Evolutionary conservation across 2,888 invertebrate species (phyloP).

Genomic region (Lochmaea crataegi): DNA sequence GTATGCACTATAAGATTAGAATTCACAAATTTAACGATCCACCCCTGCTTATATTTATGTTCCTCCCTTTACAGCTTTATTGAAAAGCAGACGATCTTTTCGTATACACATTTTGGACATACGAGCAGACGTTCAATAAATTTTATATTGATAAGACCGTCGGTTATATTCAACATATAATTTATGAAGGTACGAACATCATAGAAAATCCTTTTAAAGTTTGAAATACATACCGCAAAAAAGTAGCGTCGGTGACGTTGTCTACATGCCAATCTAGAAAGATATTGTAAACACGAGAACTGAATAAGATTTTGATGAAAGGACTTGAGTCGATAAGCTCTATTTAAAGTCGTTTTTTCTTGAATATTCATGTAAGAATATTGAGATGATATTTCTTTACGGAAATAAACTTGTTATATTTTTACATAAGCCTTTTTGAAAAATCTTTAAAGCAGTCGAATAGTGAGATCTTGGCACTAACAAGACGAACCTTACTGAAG

Average conservation of each 20-base stretch:
- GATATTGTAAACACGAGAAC: neutral
- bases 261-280: neutral
- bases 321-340: neutral
- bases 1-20: neutral
- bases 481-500: too few relatives aligned
- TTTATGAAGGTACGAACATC: slow-evolving; percentile 33
- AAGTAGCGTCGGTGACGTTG: neutral
- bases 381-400: too few relatives aligned
- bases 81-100: slow-evolving; percentile 4
- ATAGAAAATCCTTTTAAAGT: slow-evolving; percentile 19
- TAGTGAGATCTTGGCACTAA: too few relatives aligned
- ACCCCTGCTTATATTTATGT: neutral
- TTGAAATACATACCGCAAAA: neutral
- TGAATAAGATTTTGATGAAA: neutral
- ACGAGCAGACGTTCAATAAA: slow-evolving; percentile 22
- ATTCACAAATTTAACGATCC: neutral
- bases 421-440: too few relatives aligned
- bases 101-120: slow-evolving; percentile 10
- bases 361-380: too few relatives aligned
- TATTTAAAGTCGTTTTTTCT: too few relatives aligned
- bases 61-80: neutral
- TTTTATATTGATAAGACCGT: slow-evolving; percentile 26
- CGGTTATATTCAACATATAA: slow-evolving; percentile 19
- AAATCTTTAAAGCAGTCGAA: too few relatives aligned
- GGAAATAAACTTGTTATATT: too few relatives aligned